Percentiles rank a stretch among this genome's conserved stretches.
Evolutionary conservation across 2,797 vertebrate genomes (phyloP).

Genomic region (Pangasius sanitwongsei): DNA sequence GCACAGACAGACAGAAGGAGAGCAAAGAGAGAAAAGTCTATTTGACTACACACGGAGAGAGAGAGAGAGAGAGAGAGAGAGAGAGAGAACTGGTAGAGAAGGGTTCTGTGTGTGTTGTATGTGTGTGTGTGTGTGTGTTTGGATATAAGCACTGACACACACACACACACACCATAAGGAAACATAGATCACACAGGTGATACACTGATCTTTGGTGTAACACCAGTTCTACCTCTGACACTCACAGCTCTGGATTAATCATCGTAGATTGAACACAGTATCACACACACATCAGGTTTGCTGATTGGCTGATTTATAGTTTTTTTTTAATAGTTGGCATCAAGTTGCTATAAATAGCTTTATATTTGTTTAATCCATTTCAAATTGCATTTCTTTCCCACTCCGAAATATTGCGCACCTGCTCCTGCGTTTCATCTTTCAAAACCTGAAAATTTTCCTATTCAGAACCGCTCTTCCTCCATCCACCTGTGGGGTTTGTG

Average conservation of each 20-base stretch:
- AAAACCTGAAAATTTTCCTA: not conserved
- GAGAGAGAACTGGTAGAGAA: not conserved
- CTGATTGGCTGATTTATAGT: not conserved
- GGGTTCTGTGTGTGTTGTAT: not conserved
- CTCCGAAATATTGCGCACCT: constrained; percentile 2
- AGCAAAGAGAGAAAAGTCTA: not conserved
- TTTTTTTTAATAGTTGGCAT: not conserved
- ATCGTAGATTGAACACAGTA: not conserved
- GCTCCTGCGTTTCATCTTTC: not conserved
- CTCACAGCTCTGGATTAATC: not conserved
- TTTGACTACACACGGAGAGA: not conserved
- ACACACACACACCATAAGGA: not conserved
- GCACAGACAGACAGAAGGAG: not conserved
- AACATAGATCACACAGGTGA: not conserved
- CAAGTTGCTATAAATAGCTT: not conserved
- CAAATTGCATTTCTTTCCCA: not conserved
- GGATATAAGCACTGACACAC: not conserved
- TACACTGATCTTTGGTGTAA: not conserved
- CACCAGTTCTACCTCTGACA: not conserved
- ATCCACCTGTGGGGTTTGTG: not conserved
- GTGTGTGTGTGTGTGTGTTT: not conserved
- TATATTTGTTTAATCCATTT: not conserved
- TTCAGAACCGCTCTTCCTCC: not conserved
- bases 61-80: not conserved
- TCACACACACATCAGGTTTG: not conserved